Evolutionary conservation across 2,888 invertebrate species (phyloP).

Genomic region (Acholoe squamosa): DNA sequence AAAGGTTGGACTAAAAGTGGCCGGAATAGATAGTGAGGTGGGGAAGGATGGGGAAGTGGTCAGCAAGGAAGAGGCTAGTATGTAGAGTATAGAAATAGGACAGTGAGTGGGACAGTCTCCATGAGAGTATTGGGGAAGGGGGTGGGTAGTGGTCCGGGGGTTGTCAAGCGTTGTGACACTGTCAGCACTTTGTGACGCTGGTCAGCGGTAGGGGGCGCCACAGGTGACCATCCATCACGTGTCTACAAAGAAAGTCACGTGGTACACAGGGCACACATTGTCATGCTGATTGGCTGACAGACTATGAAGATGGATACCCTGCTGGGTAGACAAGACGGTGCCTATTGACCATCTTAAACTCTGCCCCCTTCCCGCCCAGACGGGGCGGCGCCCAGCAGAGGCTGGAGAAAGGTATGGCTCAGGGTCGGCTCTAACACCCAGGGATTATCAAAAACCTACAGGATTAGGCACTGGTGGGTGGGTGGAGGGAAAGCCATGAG

Average conservation of each 20-base stretch:
- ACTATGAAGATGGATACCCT: conserved; percentile 54
- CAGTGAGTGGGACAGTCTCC: neutral
- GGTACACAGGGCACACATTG: conserved; percentile 58
- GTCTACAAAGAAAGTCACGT: conserved; percentile 54
- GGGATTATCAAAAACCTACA: conserved; percentile 58
- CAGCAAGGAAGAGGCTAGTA: neutral
- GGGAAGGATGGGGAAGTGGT: conserved; percentile 19
- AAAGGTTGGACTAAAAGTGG: neutral
- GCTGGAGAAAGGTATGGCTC: neutral
- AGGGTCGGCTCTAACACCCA: neutral
- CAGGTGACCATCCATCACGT: conserved; percentile 62
- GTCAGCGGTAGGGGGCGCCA: conserved; percentile 36
- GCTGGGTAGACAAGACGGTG: conserved; percentile 29
- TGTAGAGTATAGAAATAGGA: neutral
- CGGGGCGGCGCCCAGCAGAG: conserved; percentile 4
- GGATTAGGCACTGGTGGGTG: neutral
- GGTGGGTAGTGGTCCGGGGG: neutral
- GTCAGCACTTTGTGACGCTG: conserved; percentile 59
- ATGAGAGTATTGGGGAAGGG: neutral
- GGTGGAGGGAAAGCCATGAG: conserved; percentile 7
- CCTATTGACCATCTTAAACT: conserved; percentile 61
- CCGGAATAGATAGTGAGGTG: neutral
- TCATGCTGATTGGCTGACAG: conserved; percentile 58
- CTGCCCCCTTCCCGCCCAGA: conserved; percentile 45
- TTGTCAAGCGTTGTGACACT: conserved; percentile 40